Base-by-base conservation (phyloP, 2,797 vertebrate species). In the Limosa lapponica region DNA sequence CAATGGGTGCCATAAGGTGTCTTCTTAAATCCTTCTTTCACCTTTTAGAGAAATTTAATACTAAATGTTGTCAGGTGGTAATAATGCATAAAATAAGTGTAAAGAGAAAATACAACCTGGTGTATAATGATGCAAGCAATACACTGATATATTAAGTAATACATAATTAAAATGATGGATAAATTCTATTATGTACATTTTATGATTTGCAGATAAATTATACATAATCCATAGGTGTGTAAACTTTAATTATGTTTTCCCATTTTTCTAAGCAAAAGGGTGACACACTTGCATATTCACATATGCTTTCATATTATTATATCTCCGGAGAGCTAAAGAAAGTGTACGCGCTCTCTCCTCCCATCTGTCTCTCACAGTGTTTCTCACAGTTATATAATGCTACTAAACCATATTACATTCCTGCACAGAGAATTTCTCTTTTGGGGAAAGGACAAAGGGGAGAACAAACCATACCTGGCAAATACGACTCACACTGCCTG, bases 291-390 rank as follows among this genome's bases (percentile, higher is more conserved):
- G 10, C 4, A 5, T 59, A 67, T 49, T 81, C 28, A 49, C 2
- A 44, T 54, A n/a, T 7, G 0, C 46, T 91, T 95, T 74, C 37
- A 82, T 36, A 67, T 11, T 80, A 7, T 79, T 80, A 5, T 25
- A 18, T 64, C 37, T 78, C 23, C 27, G 16, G 48, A 71, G n/a
- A 78, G 14, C 17, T 69, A 54, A 72, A 69, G 30, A 39, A 87
- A 69, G 2, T 24, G 16, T 24, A 16, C 24, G 2, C 1, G 12
- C 3, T 32, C 22, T 48, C 49, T 36, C 8, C 0, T 34, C 2
- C 5, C 6, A 4, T 58, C 9, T 73, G 16, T n/a, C 11, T 55
- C 39, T 61, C 20, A 46, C 13, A 14, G 2, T 15, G 3, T 86
- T 64, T 92, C 34, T 90, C 15, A 48, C 25, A n/a, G 64, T 87